Base-by-base conservation (phyloP, 2,113 vertebrate genomes). In the Otus sunia region DNA sequence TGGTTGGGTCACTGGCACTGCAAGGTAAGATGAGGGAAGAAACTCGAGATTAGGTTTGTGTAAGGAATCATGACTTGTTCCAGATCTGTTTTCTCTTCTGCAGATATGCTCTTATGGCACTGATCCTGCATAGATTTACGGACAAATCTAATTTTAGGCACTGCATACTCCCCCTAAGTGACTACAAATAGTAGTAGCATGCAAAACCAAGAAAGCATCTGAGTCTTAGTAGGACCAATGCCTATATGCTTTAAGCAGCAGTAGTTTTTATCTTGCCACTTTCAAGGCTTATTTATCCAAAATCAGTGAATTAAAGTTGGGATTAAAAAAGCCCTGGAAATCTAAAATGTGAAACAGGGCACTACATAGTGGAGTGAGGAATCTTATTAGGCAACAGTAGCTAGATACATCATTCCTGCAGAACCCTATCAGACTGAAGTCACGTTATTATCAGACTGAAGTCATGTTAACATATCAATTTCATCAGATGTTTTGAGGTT, bases 11-110 rank as follows among this genome's bases (percentile, higher is more conserved):
- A 1, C 43, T 56, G 60, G 45, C 39, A 3, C 11, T 27, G 47
- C 12, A 3, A 53, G 60, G 53, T 4, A 15, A 55, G 79, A 1
- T 0, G 15, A 55, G 12, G 34, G 41, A 26, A 73, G 34, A 16
- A 68, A 10, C 5, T 47, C 2, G 0, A 45, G 36, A 5, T 58
- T 17, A 9, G 2, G 0, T 27, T 60, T 64, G 10, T n/a, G 13
- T 56, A 20, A 58, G 49, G 58, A 69, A 17, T 68, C 8, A 0
- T 12, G 26, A 8, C 22, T 45, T 41, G 20, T 9, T 66, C 29
- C 66, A 52, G 32, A 6, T 36, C 26, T 20, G 55, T 27, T 53
- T 59, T 59, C 39, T 37, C 3, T 32, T 73, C 30, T 49, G 43
- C 36, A 47, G 4, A n/a, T 49, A 15, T 1, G 32, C 21, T 11